Base-by-base conservation (phyloP, 1,140 invertebrate species). In the Drosophila micromelanica region DNA sequence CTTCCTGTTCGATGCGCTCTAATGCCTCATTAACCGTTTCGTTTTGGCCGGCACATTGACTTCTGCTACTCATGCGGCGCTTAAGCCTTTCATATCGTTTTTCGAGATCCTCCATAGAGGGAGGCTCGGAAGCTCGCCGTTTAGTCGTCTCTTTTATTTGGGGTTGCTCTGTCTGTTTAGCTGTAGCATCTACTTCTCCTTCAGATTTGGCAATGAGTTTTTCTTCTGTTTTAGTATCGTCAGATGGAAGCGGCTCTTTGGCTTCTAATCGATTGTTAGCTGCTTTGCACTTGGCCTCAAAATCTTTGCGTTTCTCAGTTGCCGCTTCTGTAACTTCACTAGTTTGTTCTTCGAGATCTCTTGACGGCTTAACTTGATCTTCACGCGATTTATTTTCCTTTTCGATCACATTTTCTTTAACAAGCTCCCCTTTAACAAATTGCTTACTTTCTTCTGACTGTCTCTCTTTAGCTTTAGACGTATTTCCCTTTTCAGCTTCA, bases 101-200 rank as follows among this genome's bases (percentile, higher is more conserved):
- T 8, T 91, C 90, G 6, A 91, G 56, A 52, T 91, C 90, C 51
- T 91, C 90, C n/a, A 81, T 91, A 1, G 90, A 80, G 0, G 90
- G 90, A 0, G 90, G 90, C 5, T 91, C 90, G 0, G 90, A 91
- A 5, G 87, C 81, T 3, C 90, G 73, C 13, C 90, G 61, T 11
- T 90, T 78, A 7, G 8, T 54, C 5, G 55, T 38, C 2, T 77
- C 52, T 38, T 68, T 71, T 20, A 49, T 0, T 12, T 54, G 20
- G 11, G 11, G 3, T 48, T 54, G 20, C 0, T 42, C 37, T 0
- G 43, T 6, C 3, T 46, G 6, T 0, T 35, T 15, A 0, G 6
- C 2, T n/a, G 55, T 46, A 2, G 20, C 9, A 0, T 57, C 38
- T 0, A 32, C 6, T 8, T 43, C 5, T 8, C 27, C 4, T 2